Percentiles rank a stretch among this genome's conserved stretches.
Conservation (phyloP, 2,797 vertebrate species). For the Malurus splendens region DNA sequence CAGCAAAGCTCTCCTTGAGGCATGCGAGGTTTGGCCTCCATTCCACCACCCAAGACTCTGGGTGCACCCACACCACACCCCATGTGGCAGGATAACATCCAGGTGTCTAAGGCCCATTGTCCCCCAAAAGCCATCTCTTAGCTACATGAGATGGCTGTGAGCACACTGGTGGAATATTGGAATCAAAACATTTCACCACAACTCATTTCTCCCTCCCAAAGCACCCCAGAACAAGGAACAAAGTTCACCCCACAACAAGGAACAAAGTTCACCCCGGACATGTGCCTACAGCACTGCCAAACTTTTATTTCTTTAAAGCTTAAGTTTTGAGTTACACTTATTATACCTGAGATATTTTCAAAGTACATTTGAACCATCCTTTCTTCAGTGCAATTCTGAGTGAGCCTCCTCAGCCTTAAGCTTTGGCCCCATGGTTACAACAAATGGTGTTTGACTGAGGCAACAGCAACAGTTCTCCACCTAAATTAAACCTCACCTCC, state of each 20-base stretch:
- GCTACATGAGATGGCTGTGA: not conserved
- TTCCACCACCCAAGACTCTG: not conserved
- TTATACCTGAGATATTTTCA: not conserved
- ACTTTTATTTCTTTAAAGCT: not conserved
- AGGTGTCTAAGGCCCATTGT: not conserved
- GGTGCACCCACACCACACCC: accelerated
- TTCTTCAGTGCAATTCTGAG: not conserved
- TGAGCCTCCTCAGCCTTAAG: not conserved
- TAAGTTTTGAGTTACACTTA: not conserved
- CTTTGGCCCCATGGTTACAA: not conserved
- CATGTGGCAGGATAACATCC: accelerated
- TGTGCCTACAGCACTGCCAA: not conserved
- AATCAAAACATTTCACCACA: not conserved
- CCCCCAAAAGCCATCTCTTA: not conserved
- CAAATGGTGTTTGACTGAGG: not conserved
- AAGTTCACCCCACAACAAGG: not conserved
- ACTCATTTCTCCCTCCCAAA: not conserved
- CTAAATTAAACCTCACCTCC: not conserved
- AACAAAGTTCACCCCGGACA: not conserved
- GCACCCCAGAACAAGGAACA: not conserved
- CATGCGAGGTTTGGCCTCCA: accelerated
- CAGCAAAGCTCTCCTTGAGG: not conserved
- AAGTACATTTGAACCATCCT: not conserved
- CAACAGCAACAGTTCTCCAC: not conserved
- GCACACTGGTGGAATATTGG: not conserved